A percentile compares a stretch with the other conserved stretches of the same genome.
These are phyloP conservation scores for Parnassius smintheus DNA, from an alignment of 2,888 invertebrate species.

Conservation along the genomic window DNA sequence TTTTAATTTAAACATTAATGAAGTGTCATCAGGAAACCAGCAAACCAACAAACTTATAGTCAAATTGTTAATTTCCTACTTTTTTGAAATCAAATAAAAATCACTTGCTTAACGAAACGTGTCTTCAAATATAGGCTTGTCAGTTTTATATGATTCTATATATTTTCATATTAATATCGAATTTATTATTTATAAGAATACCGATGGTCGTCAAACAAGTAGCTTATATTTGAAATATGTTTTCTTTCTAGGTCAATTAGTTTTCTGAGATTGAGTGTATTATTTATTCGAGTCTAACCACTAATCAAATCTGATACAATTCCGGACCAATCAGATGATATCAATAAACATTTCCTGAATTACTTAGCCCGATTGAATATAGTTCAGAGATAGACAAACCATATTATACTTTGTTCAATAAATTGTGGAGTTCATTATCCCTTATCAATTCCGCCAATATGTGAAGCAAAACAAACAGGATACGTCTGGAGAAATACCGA, in stretches of 20 bases:
- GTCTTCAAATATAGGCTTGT: too few species aligned
- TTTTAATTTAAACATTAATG: too few species aligned
- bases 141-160: too few species aligned
- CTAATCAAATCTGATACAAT: constrained; percentile 30
- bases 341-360: constrained; percentile 29
- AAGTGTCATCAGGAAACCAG: too few species aligned
- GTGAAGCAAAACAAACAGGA: constrained; percentile 18
- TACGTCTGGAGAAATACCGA: constrained; percentile 16
- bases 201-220: too few species aligned
- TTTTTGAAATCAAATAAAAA: too few species aligned
- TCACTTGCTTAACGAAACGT: too few species aligned
- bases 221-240: neutral
- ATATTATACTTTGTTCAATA: constrained; percentile 27
- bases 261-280: neutral
- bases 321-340: constrained; percentile 28
- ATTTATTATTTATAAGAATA: too few species aligned
- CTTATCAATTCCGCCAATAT: constrained; percentile 14
- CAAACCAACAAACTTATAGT: too few species aligned
- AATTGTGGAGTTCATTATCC: constrained; percentile 28
- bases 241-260: neutral
- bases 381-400: constrained; percentile 24
- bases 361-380: constrained; percentile 19
- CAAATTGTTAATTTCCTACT: too few species aligned
- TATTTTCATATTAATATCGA: too few species aligned
- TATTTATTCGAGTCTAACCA: constrained; percentile 17